These are phyloP conservation scores for Alligator sinensis DNA, from an alignment of 2,113 vertebrate species.

Conservation along the genomic window DNA sequence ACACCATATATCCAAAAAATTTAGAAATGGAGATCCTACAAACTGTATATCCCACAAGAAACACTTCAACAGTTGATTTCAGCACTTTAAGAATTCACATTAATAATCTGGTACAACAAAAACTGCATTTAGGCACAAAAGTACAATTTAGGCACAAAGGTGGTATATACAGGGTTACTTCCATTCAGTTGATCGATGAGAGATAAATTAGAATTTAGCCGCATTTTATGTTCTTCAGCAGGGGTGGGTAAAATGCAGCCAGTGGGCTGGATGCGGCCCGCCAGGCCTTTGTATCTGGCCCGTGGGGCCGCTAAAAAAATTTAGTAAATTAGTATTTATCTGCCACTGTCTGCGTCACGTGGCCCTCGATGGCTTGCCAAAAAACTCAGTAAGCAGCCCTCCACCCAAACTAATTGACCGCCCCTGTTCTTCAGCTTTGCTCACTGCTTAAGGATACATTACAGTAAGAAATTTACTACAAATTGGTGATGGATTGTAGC, in stretches of 20 bases:
- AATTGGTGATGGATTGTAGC: not conserved
- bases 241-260: no score
- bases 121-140: not conserved
- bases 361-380: no score
- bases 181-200: conserved; percentile 12
- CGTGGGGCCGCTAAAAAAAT: no score
- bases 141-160: not conserved
- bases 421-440: not conserved
- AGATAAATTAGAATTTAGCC: not conserved
- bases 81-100: not conserved
- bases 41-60: not conserved
- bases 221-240: not conserved
- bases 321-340: no score
- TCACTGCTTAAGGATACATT: not conserved
- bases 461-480: not conserved
- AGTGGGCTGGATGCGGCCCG: no score
- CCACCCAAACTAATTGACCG: no score
- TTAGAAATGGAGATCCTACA: not conserved
- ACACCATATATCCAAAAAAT: not conserved
- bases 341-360: no score
- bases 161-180: not conserved
- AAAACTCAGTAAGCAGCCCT: no score
- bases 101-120: not conserved
- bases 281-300: no score
- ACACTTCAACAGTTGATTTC: not conserved